These are phyloP conservation scores for Panthera tigris DNA, from an alignment of 2,113 vertebrate species.

Conservation along the genomic window DNA sequence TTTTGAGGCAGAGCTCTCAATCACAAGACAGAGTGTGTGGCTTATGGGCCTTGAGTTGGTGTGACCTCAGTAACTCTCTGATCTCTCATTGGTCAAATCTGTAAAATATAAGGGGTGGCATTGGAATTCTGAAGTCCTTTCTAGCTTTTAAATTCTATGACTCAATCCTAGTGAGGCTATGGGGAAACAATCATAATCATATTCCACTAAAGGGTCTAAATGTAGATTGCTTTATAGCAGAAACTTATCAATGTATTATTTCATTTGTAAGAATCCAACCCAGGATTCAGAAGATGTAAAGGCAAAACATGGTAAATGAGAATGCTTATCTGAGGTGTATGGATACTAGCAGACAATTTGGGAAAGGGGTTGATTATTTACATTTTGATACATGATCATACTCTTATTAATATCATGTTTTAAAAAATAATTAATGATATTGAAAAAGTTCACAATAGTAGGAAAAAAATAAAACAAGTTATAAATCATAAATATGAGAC, in stretches of 20 bases:
- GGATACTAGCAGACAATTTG: neutral
- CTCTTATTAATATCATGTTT: neutral
- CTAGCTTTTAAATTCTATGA: neutral
- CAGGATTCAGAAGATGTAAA: neutral
- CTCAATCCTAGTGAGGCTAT: neutral
- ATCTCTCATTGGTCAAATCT: neutral
- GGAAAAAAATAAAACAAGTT: neutral
- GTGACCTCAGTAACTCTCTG: neutral
- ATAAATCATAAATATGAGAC: neutral
- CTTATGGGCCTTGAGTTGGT: neutral
- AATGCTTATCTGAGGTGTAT: neutral
- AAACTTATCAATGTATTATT: neutral
- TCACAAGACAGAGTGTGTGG: neutral
- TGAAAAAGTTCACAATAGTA: neutral
- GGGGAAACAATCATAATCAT: neutral
- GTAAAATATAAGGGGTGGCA: neutral
- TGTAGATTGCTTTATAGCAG: neutral
- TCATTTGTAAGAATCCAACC: neutral
- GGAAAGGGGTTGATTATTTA: neutral
- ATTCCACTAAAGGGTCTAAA: neutral
- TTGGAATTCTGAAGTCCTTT: neutral
- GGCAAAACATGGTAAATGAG: neutral
- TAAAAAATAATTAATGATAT: neutral
- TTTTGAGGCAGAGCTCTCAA: neutral
- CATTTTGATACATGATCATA: neutral